Conservation (phyloP, 1,140 invertebrate species). For the Temnothorax longispinosus region DNA sequence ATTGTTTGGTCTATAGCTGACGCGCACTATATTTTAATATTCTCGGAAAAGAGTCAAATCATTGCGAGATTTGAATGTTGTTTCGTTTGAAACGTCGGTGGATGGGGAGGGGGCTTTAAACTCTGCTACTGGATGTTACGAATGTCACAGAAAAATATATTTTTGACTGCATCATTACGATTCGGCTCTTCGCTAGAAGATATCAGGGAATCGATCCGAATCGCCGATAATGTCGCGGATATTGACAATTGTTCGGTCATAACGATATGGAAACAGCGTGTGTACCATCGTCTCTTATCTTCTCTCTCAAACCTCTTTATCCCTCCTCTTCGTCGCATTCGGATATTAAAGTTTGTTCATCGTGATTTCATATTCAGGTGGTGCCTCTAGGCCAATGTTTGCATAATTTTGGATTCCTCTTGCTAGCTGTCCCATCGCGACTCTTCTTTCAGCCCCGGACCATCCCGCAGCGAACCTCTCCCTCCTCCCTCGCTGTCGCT, state of each 20-base stretch:
- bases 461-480: not conserved
- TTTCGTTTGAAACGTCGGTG: not conserved
- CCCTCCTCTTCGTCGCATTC: constrained; percentile 53
- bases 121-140: not conserved
- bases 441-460: constrained; percentile 1
- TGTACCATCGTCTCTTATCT: constrained; percentile 8
- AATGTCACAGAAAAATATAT: not conserved
- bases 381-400: constrained; percentile 73
- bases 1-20: not conserved
- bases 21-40: not conserved
- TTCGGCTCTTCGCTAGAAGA: not conserved
- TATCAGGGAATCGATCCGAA: not conserved
- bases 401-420: constrained; percentile 67
- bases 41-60: not conserved
- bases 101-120: not conserved
- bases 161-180: not conserved
- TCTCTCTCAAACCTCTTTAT: constrained; percentile 21
- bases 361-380: constrained; percentile 71
- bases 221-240: constrained; percentile 18
- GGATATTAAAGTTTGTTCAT: constrained; percentile 76
- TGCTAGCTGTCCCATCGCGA: not conserved
- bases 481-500: constrained; percentile 13
- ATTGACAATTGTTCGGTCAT: not conserved
- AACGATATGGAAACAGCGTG: constrained; percentile 12
- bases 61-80: constrained; percentile 11